These are phyloP conservation scores for Brassicogethes aeneus DNA, from an alignment of 2,888 invertebrate species.

Conservation along the genomic window DNA sequence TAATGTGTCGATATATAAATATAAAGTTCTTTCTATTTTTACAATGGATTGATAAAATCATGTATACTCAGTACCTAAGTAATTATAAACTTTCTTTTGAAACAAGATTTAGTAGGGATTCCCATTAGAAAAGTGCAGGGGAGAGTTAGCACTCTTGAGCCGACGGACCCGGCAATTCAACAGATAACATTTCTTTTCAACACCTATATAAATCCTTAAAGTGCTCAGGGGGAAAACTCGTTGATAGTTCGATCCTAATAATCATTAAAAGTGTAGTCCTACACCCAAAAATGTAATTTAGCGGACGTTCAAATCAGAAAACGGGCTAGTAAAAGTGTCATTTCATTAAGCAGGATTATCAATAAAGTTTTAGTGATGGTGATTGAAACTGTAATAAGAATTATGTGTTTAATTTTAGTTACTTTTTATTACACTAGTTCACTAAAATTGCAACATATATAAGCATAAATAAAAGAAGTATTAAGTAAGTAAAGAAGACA, in stretches of 20 bases:
- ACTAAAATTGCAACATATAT: no score
- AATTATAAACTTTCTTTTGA: no score
- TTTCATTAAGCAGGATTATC: background rate
- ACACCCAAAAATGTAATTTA: constrained; percentile 2
- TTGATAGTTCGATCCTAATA: constrained; percentile 2
- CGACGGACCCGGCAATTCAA: background rate
- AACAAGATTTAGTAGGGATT: background rate
- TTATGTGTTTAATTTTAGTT: no score
- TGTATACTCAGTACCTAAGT: no score
- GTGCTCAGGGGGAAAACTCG: background rate
- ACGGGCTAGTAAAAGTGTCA: constrained; percentile 1
- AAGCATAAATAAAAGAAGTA: no score
- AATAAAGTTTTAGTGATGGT: background rate
- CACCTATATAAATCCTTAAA: background rate
- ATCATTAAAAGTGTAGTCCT: constrained; percentile 1
- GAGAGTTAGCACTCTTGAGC: background rate
- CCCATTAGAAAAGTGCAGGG: background rate
- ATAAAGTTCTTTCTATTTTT: no score
- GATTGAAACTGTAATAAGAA: no score
- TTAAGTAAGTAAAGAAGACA: no score
- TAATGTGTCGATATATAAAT: no score
- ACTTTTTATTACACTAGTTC: no score
- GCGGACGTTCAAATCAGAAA: background rate
- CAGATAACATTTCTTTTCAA: background rate
- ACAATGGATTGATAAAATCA: no score